A percentile compares a stretch with the other conserved stretches of the same genome.
phyloP scores from a whole-genome alignment of 2,113 vertebrate species.

The Micronycteris hirsuta region DNA sequence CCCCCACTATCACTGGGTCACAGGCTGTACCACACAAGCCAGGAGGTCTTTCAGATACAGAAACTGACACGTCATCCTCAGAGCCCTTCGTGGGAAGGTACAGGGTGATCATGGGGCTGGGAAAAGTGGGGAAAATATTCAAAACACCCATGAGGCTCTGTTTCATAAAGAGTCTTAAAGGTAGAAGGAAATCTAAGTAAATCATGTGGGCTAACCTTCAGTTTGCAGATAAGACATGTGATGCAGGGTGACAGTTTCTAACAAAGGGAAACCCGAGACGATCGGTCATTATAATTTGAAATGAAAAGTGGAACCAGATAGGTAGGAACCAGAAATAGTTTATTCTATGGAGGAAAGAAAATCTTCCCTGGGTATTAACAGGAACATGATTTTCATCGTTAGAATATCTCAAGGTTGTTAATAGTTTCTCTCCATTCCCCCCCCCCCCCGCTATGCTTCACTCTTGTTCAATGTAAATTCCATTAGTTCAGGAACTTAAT shows the following conservation, averaged over 20 bases:
- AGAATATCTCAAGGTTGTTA: neutral
- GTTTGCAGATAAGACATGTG: neutral
- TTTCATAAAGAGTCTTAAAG: neutral
- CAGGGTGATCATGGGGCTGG: neutral
- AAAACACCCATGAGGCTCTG: neutral
- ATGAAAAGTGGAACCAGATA: neutral
- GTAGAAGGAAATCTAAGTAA: neutral
- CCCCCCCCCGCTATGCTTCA: neutral
- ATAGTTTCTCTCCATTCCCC: neutral
- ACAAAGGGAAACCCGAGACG: neutral
- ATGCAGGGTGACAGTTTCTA: neutral
- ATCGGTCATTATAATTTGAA: neutral
- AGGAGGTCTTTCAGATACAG: neutral
- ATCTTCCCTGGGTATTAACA: neutral
- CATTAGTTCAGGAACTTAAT: neutral
- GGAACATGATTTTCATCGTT: neutral
- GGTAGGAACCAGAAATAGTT: neutral
- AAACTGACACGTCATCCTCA: neutral
- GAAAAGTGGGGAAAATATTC: neutral
- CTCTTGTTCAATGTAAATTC: neutral
- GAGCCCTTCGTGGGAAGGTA: neutral
- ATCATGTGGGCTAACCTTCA: neutral
- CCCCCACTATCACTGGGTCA: neutral
- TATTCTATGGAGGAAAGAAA: neutral
- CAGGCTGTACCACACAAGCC: neutral